Evolutionary conservation across 2,888 invertebrate species (phyloP).

Genomic region (Thecophora atra): DNA sequence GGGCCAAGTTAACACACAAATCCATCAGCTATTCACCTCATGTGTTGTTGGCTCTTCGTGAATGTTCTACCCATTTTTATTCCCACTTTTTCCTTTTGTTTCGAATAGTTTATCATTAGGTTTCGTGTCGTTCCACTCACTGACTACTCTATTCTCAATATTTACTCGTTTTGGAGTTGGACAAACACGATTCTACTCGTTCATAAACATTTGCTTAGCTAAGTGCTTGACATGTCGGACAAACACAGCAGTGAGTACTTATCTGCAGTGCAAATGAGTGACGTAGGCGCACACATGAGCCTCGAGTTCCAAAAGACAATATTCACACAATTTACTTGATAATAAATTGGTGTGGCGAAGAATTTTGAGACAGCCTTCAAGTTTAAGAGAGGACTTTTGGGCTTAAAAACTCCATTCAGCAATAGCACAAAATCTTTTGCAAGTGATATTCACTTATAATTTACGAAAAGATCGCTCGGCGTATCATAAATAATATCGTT

Average conservation of each 20-base stretch:
- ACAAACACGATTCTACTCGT: slow-evolving; percentile 11
- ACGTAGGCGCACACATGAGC: background rate
- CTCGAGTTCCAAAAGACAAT: background rate
- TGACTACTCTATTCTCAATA: slow-evolving; percentile 24
- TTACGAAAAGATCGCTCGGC: too few relatives aligned
- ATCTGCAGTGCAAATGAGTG: too few relatives aligned
- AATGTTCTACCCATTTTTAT: background rate
- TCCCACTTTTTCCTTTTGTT: background rate
- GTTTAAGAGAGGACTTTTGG: too few relatives aligned
- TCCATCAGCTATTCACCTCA: slow-evolving; percentile 24
- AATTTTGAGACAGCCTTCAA: too few relatives aligned
- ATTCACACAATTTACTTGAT: too few relatives aligned
- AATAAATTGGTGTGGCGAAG: too few relatives aligned
- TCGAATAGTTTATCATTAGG: background rate
- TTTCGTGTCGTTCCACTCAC: slow-evolving; percentile 1
- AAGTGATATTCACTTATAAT: too few relatives aligned
- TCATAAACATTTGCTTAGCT: slow-evolving; percentile 24
- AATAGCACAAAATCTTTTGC: too few relatives aligned
- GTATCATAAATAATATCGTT: too few relatives aligned
- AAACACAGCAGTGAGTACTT: background rate
- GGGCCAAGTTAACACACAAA: slow-evolving; percentile 9
- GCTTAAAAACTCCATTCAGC: too few relatives aligned
- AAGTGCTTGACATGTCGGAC: slow-evolving; percentile 30
- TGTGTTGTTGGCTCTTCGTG: slow-evolving; percentile 1
- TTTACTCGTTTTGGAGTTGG: slow-evolving; percentile 17